Evolutionary conservation across 2,888 invertebrate species (phyloP), one percentile per base, ranked within the genome.

Genomic region (Brenthis hecate): DNA sequence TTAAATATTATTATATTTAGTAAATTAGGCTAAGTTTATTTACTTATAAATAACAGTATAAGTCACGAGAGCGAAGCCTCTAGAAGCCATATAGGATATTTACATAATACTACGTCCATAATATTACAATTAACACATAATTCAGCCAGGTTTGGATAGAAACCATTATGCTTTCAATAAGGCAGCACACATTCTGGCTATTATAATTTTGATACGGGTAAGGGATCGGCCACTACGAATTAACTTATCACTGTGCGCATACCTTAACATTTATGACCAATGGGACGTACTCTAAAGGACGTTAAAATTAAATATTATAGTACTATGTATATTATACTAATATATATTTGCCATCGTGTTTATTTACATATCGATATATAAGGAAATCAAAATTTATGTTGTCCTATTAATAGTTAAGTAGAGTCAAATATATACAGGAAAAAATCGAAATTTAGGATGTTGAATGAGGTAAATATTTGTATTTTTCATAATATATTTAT

Each of bases 231-330:
- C 89, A 82, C 82, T 79, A 87, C 87, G 91, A 88, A 92, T 92
- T 92, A 92, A 92, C 91, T 92, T 92, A 92, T 92, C 92, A 92
- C 91, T 86, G 90, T 90, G 91, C 91, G 92, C 92, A 92, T 92
- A 92, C 91, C 92, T 92, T 83, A 87, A 86, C 88, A 88, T 90
- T 91, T 88, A 87, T 85, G 80, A 73, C 65, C 51, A 43, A 72
- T 66, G 84, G 86, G 79, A 80, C 81, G 92, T 78, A 91, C 72
- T 91, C 73, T 68, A 81, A 2, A 53, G 32, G 66, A 11, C 6
- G 62, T 14, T 0, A 53, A 14, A 53, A n/a, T 28, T 4, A 28
- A 53, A 47, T 16, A 48, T 67, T 43, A 11, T 43, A 43, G 2
- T 43, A 43, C 8, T 8, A 43, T n/a, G n/a, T n/a, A n/a, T 8